Base-by-base conservation (phyloP, 2,113 vertebrate species). In the Elachura formosa region DNA sequence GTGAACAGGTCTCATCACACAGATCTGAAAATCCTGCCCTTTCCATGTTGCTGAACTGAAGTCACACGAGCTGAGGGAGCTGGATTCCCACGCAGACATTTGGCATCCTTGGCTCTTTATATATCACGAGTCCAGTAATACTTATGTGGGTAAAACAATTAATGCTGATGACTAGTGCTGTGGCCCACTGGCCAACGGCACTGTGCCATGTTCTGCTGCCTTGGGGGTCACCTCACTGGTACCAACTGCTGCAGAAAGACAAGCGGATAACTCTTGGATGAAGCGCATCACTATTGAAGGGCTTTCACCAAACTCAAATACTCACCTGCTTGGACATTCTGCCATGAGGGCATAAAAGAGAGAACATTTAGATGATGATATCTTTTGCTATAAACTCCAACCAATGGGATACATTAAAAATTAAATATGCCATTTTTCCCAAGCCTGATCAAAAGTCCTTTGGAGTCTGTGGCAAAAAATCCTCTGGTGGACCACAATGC, bases 91-190 rank as follows among this genome's bases (percentile, higher is more conserved):
- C 24, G 14, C 5, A 26, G 55, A 75, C 0, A 0, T 82, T 51
- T 61, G 89, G 33, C 20, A 72, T 56, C 56, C 61, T 68, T 2
- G 0, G 5, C 29, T 61, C 58, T 66, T 78, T n/a, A 17, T 20
- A 14, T 0, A 0, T 34, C 58, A 6, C 0, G 3, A 84, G 29
- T 49, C 17, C 49, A 18, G 22, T 11, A 45, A 61, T 9, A 22
- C 8, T 55, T 33, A 22, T 0, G 1, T 8, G 6, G 29, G 10
- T 43, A 84, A 61, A 82, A 62, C 15, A 72, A 68, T 24, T 58
- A 14, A 10, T 16, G 45, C 13, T 62, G 26, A 25, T 2, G 6
- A 84, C 22, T 1, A 1, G 43, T 48, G 22, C 79, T 64, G 45
- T 51, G 51, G 41, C 40, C 67, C 77, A 79, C 24, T 67, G 63